These are phyloP conservation scores for Homalodisca vitripennis DNA, from an alignment of 1,140 invertebrate species.

Conservation along the genomic window DNA sequence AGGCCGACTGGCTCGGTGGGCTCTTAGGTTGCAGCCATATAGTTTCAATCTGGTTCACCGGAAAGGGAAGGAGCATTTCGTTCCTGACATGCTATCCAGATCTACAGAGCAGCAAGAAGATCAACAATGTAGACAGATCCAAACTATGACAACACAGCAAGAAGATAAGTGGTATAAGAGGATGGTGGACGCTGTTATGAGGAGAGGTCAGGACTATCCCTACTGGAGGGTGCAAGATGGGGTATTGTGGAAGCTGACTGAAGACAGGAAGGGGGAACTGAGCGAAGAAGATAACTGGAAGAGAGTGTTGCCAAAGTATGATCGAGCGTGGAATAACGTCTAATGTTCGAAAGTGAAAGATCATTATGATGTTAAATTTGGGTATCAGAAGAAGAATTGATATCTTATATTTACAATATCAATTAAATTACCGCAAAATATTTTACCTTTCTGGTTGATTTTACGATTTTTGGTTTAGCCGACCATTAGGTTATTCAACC, in stretches of 20 bases:
- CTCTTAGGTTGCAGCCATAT: background rate
- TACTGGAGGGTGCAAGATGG: background rate
- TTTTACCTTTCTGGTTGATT: no score
- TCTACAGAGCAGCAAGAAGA: background rate
- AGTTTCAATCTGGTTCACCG: background rate
- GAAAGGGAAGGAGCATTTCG: background rate
- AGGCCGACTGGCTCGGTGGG: background rate
- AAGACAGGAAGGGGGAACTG: background rate
- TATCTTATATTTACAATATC: no score
- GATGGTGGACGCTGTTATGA: background rate
- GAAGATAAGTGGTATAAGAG: background rate
- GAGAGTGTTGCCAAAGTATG: background rate
- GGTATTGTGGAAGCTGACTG: background rate
- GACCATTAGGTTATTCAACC: no score
- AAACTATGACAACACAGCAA: background rate
- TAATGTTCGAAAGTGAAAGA: no score
- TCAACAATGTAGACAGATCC: background rate
- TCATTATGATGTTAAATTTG: no score
- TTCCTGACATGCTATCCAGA: background rate
- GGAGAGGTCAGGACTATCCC: background rate
- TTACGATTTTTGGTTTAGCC: no score
- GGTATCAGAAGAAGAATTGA: no score
- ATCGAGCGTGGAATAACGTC: background rate
- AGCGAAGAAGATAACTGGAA: background rate
- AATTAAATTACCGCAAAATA: no score